These are phyloP conservation scores for Prorops nasuta DNA, from an alignment of 1,140 invertebrate genomes.

Conservation along the genomic window DNA sequence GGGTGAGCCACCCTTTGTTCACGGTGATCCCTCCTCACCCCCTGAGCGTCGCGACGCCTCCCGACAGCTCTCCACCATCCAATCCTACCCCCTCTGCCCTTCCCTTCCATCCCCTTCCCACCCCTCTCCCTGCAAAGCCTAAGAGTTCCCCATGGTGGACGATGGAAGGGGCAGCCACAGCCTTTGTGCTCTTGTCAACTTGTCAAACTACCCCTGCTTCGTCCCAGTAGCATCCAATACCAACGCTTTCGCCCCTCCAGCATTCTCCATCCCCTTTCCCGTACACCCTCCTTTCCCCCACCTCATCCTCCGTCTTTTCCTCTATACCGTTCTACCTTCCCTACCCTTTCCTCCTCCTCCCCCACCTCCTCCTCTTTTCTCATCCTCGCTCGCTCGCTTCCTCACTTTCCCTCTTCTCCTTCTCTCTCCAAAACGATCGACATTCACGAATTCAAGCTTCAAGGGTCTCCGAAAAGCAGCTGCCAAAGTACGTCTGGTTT, in stretches of 20 bases:
- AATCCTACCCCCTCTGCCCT: conserved; percentile 1
- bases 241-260: too few species aligned
- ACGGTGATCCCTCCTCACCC: conserved; percentile 20
- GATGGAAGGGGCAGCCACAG: conserved; percentile 13
- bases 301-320: conserved; percentile 20
- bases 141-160: conserved; percentile 22
- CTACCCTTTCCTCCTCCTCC: conserved; percentile 16
- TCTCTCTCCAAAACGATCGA: neutral
- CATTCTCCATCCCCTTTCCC: conserved; percentile 13
- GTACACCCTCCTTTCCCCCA: conserved; percentile 17
- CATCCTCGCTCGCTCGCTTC: neutral
- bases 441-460: neutral
- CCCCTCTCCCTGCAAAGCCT: conserved; percentile 6
- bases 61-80: conserved; percentile 8
- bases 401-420: neutral
- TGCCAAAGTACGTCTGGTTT: neutral
- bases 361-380: conserved; percentile 11
- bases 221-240: conserved; percentile 46
- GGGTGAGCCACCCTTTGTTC: conserved; percentile 39
- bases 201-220: conserved; percentile 52
- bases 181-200: conserved; percentile 57
- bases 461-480: neutral
- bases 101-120: conserved; percentile 3
- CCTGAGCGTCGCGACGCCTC: conserved; percentile 50
- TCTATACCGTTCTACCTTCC: conserved; percentile 21